A percentile compares a stretch with the other conserved stretches of the same genome.
These are phyloP conservation scores for Dunckerocampus dactyliophorus DNA, from an alignment of 2,113 vertebrate genomes.

Conservation along the genomic window DNA sequence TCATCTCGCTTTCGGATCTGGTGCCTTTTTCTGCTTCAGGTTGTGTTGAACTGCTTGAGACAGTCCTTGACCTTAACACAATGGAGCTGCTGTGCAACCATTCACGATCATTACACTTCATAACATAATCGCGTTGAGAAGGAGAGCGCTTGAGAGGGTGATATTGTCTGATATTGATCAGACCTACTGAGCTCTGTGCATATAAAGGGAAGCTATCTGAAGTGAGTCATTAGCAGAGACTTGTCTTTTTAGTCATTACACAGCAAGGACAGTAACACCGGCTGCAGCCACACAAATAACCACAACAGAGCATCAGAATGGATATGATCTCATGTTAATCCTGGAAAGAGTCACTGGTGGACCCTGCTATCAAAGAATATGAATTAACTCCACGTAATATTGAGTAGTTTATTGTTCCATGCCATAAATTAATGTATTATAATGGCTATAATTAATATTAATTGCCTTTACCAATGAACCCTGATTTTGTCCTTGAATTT, in stretches of 20 bases:
- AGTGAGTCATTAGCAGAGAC: neutral
- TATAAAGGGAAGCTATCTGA: conserved; percentile 1
- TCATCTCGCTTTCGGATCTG: conserved; percentile 11
- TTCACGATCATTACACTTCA: conserved; percentile 54
- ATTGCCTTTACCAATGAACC: neutral
- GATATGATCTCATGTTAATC: neutral
- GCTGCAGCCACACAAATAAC: neutral
- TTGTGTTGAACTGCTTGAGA: conserved; percentile 44
- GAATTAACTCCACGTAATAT: neutral
- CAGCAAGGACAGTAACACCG: neutral
- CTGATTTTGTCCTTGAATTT: neutral
- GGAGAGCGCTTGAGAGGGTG: conserved; percentile 44
- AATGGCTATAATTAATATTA: conserved; percentile 10
- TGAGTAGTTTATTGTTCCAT: neutral
- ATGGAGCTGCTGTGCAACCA: conserved; percentile 49
- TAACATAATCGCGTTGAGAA: conserved; percentile 49
- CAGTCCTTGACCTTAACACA: conserved; percentile 64
- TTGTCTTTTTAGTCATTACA: neutral
- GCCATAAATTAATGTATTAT: conserved; percentile 5
- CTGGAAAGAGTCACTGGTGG: neutral
- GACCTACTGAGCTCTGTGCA: conserved; percentile 10
- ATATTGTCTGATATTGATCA: conserved; percentile 45
- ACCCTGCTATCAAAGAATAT: neutral
- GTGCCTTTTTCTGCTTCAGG: conserved; percentile 26
- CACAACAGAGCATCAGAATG: neutral